A percentile compares a stretch with the other conserved stretches of the same genome.
phyloP scores from a whole-genome alignment of 2,113 vertebrate genomes.

The Notothenia rossii region DNA sequence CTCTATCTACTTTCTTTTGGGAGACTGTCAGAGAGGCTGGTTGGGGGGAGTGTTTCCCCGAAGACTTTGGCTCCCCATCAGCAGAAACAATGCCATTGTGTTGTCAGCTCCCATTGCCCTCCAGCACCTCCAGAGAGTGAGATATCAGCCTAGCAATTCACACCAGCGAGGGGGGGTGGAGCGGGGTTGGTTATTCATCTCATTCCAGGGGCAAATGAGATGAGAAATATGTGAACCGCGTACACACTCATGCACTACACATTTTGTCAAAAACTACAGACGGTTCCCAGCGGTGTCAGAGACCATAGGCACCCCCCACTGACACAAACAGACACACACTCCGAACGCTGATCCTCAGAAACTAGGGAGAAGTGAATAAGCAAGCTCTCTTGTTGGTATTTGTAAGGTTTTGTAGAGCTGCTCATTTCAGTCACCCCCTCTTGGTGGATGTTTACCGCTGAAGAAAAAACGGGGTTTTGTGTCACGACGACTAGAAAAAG shows the following conservation, averaged over 20 bases:
- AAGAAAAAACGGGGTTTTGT: constrained; percentile 7
- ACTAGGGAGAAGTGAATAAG: constrained; percentile 26
- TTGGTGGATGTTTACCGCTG: constrained; percentile 32
- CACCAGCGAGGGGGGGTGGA: constrained; percentile 46
- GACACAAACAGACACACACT: constrained; percentile 36
- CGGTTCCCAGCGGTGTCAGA: constrained; percentile 45
- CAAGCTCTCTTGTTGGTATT: constrained; percentile 17
- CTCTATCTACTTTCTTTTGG: not conserved
- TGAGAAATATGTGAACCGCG: constrained; percentile 58
- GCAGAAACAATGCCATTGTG: constrained; percentile 72
- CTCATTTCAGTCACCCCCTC: constrained; percentile 20
- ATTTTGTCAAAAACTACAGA: constrained; percentile 58
- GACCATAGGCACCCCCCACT: constrained; percentile 32
- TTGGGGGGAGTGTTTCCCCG: constrained; percentile 26
- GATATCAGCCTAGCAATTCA: constrained; percentile 70
- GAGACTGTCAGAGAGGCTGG: constrained; percentile 35
- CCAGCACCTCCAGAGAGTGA: constrained; percentile 57
- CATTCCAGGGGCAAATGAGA: constrained; percentile 65
- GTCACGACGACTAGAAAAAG: constrained; percentile 14
- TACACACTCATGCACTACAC: constrained; percentile 29
- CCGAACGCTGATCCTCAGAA: constrained; percentile 21
- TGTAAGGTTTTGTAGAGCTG: constrained; percentile 23
- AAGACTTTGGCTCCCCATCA: constrained; percentile 62
- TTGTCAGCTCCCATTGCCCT: constrained; percentile 75
- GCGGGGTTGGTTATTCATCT: constrained; percentile 56